Evolutionary conservation across 2,113 vertebrate genomes (phyloP).

Genomic region (Axis porcinus): DNA sequence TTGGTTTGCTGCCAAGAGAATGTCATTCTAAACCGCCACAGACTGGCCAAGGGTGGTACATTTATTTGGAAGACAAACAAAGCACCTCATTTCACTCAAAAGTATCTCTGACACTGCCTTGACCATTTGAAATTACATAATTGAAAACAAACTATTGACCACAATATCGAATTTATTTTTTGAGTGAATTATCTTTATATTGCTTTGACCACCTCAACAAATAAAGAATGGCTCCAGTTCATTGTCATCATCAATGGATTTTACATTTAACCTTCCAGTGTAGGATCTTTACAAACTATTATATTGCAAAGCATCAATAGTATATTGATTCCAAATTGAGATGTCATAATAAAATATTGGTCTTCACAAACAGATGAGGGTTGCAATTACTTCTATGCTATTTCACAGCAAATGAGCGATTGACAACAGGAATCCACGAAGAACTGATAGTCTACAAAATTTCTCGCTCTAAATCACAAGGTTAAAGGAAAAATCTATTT

Average conservation of each 20-base stretch:
- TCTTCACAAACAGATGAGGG: background rate
- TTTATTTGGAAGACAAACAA: background rate
- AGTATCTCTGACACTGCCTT: background rate
- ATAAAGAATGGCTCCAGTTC: background rate
- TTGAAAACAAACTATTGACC: background rate
- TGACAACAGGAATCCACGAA: constrained; percentile 1
- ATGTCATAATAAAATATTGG: constrained; percentile 32
- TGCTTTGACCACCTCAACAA: constrained; percentile 26
- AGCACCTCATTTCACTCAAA: background rate
- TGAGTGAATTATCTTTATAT: background rate
- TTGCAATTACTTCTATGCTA: constrained; percentile 40
- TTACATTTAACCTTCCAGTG: constrained; percentile 35
- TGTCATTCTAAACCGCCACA: background rate
- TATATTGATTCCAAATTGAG: constrained; percentile 57
- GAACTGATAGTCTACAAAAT: background rate
- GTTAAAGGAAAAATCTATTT: constrained; percentile 15
- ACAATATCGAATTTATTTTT: background rate
- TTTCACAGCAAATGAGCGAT: constrained; percentile 28
- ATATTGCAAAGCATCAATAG: constrained; percentile 43
- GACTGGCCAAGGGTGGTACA: background rate
- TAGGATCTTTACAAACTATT: constrained; percentile 25
- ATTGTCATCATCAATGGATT: background rate
- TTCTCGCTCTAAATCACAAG: constrained; percentile 35
- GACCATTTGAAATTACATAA: background rate
- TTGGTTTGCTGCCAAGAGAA: background rate